Evolutionary conservation across 2,797 vertebrate genomes (phyloP).

Genomic region (Melopsittacus undulatus): DNA sequence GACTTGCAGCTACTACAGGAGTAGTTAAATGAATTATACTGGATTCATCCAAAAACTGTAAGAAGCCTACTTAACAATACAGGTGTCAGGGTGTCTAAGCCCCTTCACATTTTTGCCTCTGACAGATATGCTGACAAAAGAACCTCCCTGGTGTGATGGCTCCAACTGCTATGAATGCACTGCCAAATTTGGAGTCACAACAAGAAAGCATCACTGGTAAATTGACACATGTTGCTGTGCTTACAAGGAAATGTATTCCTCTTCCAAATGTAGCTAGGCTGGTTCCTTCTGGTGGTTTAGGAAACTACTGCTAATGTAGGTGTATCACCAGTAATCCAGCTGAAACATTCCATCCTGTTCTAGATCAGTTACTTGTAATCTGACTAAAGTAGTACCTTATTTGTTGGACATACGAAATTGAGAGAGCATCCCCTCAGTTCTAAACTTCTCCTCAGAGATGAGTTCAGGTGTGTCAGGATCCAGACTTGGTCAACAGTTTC

Average conservation of each 20-base stretch:
- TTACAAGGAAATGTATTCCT: not conserved
- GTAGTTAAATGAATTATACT: not conserved
- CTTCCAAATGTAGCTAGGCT: not conserved
- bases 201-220: conserved; percentile 98
- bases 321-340: not conserved
- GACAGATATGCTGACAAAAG: conserved; percentile 97
- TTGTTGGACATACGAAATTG: not conserved
- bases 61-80: not conserved
- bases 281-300: not conserved
- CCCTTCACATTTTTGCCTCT: not conserved
- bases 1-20: not conserved
- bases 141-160: conserved; percentile 98
- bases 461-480: not conserved
- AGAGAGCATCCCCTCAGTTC: not conserved
- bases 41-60: not conserved
- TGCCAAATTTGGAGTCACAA: conserved; percentile 98
- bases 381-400: not conserved
- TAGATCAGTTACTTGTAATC: not conserved
- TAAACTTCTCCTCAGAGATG: not conserved
- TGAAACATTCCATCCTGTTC: not conserved
- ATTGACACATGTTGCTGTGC: not conserved
- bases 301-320: not conserved
- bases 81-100: not conserved
- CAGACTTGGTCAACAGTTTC: not conserved
- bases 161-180: conserved; percentile 97